Percentiles rank a stretch among this genome's conserved stretches.
These are phyloP conservation scores for Parazoanthus swiftii DNA, from an alignment of 92 coral and sea anemone genomes.

Conservation along the genomic window DNA sequence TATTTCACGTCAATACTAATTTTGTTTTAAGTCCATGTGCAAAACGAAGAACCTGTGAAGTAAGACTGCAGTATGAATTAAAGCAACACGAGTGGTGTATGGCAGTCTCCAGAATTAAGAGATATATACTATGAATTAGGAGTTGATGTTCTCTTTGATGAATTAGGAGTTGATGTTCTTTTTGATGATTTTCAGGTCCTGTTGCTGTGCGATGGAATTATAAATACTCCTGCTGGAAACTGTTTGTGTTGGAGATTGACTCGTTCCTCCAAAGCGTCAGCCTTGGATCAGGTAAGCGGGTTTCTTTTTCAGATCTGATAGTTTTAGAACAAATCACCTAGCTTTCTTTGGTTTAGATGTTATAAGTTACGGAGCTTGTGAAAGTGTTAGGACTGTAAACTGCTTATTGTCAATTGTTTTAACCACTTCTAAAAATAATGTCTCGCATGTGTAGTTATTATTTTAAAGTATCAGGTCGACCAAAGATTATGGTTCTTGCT, in stretches of 20 bases:
- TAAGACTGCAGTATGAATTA: no score
- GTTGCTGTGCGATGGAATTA: conserved; percentile 85
- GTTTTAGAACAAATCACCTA: neutral
- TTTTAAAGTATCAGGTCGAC: neutral
- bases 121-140: neutral
- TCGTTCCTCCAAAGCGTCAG: conserved; percentile 79
- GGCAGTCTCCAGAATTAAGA: neutral
- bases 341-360: neutral
- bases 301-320: neutral
- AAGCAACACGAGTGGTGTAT: no score
- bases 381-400: neutral
- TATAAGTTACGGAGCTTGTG: neutral
- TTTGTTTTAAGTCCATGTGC: neutral
- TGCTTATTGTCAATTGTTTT: neutral
- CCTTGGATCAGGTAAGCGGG: conserved; percentile 68
- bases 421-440: no score
- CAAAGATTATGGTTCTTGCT: neutral
- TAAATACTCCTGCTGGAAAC: conserved; percentile 87
- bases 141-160: neutral
- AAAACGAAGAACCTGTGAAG: no score
- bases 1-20: neutral
- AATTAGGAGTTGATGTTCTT: neutral
- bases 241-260: conserved; percentile 91
- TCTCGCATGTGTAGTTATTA: neutral
- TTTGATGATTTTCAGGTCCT: conserved; percentile 56